Base-by-base conservation (phyloP, 2,888 invertebrate species). In the Eristalis tenax region DNA sequence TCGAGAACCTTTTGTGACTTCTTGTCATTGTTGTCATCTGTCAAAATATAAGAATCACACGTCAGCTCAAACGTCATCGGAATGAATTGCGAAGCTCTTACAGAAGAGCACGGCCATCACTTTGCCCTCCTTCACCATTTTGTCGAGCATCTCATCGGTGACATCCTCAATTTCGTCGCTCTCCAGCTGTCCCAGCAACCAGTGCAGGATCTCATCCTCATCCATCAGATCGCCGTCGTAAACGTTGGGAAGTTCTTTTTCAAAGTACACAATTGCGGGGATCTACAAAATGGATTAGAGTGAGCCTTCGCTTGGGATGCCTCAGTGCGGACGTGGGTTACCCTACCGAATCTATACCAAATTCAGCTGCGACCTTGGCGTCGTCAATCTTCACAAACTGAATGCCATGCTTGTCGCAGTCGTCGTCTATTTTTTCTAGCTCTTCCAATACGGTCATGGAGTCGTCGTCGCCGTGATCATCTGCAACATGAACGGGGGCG, bases 111-210 rank as follows among this genome's bases (percentile, higher is more conserved):
- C 98, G 87, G 98, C 97, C 90, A 98, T 94, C 89, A 96, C 97
- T 93, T 97, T 97, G 89, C 97, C 97, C 91, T 97, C 97, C 91
- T 97, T 97, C 89, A 98, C 96, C 88, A 98, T 94, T 91, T 96
- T 96, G 92, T 98, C 97, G 90, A 98, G 94, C 97, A 98, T 98
- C 94, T 98, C 98, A 93, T 98, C 98, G 68, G 98, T 98, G 63
- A 98, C 97, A 93, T 98, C 98, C 94, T 98, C 98, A 90, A 98
- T 98, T 94, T 98, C 98, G 92, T 98, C 98, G 90, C 96, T 97
- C 92, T 98, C 97, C 89, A 97, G 94, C 93, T 98, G 98, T 88
- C 96, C 95, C 83, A 97, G 94, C 43, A 98, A 94, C 98, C 98
- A 98, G 91, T 97, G 96, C 74, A 98, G 94, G 89, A 98, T 97